A percentile compares a stretch with the other conserved stretches of the same genome.
Evolutionary conservation across 2,888 invertebrate genomes (phyloP).

Genomic region (Ischnura elegans): DNA sequence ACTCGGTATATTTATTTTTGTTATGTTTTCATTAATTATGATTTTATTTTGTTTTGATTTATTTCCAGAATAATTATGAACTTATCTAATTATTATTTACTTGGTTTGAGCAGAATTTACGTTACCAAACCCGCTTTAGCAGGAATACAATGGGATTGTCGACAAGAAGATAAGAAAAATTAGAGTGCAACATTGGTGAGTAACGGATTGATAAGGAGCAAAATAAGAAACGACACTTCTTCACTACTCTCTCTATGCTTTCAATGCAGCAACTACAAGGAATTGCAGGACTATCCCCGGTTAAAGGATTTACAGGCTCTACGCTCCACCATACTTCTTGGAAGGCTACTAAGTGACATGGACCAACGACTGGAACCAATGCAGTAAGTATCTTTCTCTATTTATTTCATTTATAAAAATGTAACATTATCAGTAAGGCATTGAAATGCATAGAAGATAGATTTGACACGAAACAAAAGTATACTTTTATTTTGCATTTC

Average conservation of each 20-base stretch:
- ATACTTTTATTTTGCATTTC: too few species aligned
- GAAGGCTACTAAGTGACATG: conserved; percentile 47
- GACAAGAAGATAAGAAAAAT: not conserved
- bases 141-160: not conserved
- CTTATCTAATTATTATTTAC: not conserved
- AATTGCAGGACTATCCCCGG: conserved; percentile 49
- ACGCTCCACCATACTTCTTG: conserved; percentile 51
- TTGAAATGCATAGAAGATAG: too few species aligned
- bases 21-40: not conserved
- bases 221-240: not conserved
- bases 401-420: too few species aligned
- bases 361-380: conserved; percentile 58
- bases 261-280: conserved; percentile 53
- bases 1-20: too few species aligned
- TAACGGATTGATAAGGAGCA: not conserved
- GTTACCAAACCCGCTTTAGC: not conserved
- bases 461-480: too few species aligned
- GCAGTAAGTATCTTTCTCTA: conserved; percentile 54
- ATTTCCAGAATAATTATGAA: not conserved
- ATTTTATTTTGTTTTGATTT: not conserved
- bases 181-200: not conserved
- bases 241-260: conserved; percentile 44
- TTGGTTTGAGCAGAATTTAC: not conserved
- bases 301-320: conserved; percentile 60
- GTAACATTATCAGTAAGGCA: too few species aligned